Evolutionary conservation across 2,888 invertebrate species (phyloP).

Genomic region (Lycaena phlaeas): DNA sequence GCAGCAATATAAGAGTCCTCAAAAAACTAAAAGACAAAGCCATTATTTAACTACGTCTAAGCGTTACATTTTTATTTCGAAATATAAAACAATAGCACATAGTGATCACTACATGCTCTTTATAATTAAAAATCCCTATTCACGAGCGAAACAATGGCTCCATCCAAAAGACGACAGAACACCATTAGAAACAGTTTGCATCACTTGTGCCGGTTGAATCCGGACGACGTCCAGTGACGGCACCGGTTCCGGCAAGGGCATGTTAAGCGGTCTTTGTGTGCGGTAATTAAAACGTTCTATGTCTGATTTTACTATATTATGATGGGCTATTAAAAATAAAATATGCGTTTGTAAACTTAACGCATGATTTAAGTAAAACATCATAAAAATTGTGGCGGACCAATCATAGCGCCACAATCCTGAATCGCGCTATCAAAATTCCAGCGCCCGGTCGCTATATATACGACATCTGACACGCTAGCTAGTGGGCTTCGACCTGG

Average conservation of each 20-base stretch:
- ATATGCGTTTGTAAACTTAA: too few species aligned
- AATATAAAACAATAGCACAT: background rate
- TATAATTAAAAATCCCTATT: constrained; percentile 9
- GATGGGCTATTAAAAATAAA: too few species aligned
- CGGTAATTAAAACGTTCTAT: background rate
- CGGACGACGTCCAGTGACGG: background rate
- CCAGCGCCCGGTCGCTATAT: too few species aligned
- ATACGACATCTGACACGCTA: too few species aligned
- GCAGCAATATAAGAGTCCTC: too few species aligned
- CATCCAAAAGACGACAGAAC: constrained; percentile 11
- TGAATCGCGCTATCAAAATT: too few species aligned
- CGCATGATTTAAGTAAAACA: too few species aligned
- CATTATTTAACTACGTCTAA: background rate
- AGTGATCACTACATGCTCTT: constrained; percentile 6
- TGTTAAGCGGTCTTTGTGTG: background rate
- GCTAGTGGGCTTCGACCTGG: too few species aligned
- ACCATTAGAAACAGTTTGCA: constrained; percentile 2
- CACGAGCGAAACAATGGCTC: constrained; percentile 10
- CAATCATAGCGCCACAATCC: too few species aligned
- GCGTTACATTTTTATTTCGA: background rate
- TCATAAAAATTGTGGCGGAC: too few species aligned
- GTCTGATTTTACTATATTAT: background rate
- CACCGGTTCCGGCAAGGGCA: background rate
- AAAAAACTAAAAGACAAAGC: too few species aligned
- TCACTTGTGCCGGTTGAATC: background rate